These are phyloP conservation scores for Monarcha castaneiventris DNA, from an alignment of 2,113 vertebrate species.

Conservation along the genomic window DNA sequence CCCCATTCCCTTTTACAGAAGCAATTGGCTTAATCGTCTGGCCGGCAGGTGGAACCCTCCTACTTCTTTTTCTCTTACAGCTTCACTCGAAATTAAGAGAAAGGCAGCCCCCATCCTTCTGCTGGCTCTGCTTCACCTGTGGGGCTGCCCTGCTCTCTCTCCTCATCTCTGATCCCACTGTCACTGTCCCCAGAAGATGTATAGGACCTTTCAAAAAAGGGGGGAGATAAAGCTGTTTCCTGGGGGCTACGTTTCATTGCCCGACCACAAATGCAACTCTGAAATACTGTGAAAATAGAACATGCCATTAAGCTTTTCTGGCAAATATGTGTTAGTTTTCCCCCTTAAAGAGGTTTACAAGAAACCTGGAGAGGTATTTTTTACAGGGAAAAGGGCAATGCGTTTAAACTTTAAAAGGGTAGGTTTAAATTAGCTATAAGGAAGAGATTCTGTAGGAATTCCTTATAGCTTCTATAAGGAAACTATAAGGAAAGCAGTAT, in stretches of 20 bases:
- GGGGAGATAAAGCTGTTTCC: not conserved
- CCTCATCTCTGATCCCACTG: not conserved
- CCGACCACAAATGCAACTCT: not conserved
- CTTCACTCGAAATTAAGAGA: accelerated
- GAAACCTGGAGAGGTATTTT: not conserved
- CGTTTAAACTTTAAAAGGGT: not conserved
- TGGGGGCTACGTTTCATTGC: not conserved
- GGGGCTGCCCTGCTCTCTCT: not conserved
- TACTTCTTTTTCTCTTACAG: not conserved
- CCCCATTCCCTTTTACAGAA: not conserved
- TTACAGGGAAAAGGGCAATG: not conserved
- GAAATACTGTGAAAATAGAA: not conserved
- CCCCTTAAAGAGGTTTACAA: not conserved
- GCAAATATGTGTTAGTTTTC: not conserved
- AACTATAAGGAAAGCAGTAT: not conserved
- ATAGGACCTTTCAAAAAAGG: not conserved
- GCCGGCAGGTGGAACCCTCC: conserved; percentile 59
- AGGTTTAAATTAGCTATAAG: not conserved
- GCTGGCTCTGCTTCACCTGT: accelerated
- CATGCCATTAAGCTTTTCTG: not conserved
- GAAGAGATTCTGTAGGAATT: not conserved
- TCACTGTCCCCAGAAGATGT: accelerated
- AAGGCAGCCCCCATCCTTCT: accelerated
- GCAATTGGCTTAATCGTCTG: not conserved
- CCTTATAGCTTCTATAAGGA: no score